Conservation (phyloP, 2,113 vertebrate genomes). For the Nematolebias whitei region DNA sequence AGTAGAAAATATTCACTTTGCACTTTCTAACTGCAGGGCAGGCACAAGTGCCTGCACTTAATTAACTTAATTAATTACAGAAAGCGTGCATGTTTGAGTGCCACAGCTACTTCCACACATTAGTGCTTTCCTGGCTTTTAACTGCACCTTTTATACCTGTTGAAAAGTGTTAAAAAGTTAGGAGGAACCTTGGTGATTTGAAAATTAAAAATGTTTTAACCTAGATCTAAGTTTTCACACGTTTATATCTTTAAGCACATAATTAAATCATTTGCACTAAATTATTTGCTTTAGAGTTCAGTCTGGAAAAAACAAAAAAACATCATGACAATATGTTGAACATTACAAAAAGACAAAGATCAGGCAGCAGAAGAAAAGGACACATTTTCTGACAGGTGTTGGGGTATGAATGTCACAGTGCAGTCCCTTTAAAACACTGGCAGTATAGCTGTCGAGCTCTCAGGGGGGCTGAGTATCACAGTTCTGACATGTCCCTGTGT, state of each 20-base stretch:
- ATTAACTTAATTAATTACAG: conserved; percentile 60
- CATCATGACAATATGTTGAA: neutral
- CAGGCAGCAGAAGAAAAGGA: neutral
- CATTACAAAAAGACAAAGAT: neutral
- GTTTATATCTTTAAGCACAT: neutral
- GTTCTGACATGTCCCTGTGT: conserved; percentile 67
- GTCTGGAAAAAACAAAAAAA: neutral
- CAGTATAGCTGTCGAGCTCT: conserved; percentile 40
- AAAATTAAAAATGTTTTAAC: neutral
- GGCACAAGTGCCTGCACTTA: conserved; percentile 45
- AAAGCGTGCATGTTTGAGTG: conserved; percentile 44
- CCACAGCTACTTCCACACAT: conserved; percentile 21
- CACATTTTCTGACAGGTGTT: conserved; percentile 25
- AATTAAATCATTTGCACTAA: too few species aligned
- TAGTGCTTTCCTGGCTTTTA: conserved; percentile 27
- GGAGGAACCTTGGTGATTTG: neutral
- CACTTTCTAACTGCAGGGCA: conserved; percentile 29
- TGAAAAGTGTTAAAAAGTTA: conserved; percentile 14
- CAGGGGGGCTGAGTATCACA: conserved; percentile 42
- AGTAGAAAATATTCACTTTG: conserved; percentile 37
- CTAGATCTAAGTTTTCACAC: neutral
- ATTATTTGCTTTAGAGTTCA: too few species aligned
- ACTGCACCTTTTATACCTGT: conserved; percentile 12
- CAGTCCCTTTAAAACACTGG: conserved; percentile 44
- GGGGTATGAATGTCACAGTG: conserved; percentile 15